Conservation (phyloP, 1,140 invertebrate genomes). For the Drosophila tropicalis region DNA sequence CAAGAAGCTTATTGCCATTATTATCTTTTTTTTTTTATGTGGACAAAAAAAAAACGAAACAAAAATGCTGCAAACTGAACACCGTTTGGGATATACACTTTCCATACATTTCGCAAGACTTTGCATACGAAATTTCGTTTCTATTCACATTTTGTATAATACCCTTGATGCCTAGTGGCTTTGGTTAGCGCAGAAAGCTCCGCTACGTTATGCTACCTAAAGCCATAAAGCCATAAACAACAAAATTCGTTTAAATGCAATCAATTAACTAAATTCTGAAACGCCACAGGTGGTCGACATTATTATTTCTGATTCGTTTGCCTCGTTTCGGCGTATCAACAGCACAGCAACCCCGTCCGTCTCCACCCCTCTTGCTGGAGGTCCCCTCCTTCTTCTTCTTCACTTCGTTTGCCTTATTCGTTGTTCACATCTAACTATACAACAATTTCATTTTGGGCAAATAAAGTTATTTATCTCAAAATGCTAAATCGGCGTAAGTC, state of each 20-base stretch:
- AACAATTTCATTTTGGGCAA: constrained; percentile 64
- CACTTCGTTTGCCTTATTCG: not conserved
- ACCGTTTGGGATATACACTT: not conserved
- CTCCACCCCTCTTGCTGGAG: too few relatives aligned
- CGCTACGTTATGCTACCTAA: constrained; percentile 48
- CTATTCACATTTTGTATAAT: not conserved
- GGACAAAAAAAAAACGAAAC: not conserved
- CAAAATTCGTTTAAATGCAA: constrained; percentile 49
- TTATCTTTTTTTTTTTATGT: constrained; percentile 15
- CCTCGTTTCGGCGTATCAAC: constrained; percentile 40
- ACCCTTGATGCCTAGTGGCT: not conserved
- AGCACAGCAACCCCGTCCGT: too few relatives aligned
- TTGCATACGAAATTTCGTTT: not conserved
- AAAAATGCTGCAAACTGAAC: not conserved
- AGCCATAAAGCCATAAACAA: constrained; percentile 44
- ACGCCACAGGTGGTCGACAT: constrained; percentile 65
- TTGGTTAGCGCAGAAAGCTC: constrained; percentile 10
- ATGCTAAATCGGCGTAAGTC: constrained; percentile 55
- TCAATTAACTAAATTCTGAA: constrained; percentile 71
- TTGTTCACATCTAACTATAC: constrained; percentile 18
- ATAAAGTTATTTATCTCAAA: constrained; percentile 75
- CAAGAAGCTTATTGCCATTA: constrained; percentile 32
- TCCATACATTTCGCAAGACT: not conserved
- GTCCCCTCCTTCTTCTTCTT: too few relatives aligned
- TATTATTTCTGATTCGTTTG: constrained; percentile 54